phyloP scores from a whole-genome alignment of 1,140 invertebrate species.

The Drosophila insularis region DNA sequence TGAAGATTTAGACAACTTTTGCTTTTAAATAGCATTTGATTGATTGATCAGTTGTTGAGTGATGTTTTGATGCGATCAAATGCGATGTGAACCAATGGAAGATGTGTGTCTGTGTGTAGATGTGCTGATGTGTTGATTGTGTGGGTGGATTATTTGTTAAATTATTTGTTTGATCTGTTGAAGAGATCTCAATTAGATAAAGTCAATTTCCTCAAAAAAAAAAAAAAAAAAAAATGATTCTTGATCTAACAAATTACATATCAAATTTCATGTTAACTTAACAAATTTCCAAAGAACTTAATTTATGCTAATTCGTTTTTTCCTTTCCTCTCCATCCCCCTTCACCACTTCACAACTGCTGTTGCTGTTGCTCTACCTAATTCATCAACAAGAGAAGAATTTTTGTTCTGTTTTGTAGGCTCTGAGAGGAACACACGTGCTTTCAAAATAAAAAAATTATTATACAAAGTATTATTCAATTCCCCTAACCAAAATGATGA shows the following conservation, averaged over 20 bases:
- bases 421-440: slow-evolving; percentile 26
- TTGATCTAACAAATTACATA: slow-evolving; percentile 41
- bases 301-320: slow-evolving; percentile 47
- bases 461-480: slow-evolving; percentile 23
- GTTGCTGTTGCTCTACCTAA: slow-evolving; percentile 26
- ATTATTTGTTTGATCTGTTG: slow-evolving; percentile 32
- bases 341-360: neutral
- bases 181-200: slow-evolving; percentile 65
- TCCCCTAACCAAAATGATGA: slow-evolving; percentile 37
- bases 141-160: slow-evolving; percentile 35
- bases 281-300: slow-evolving; percentile 31
- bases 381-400: slow-evolving; percentile 30
- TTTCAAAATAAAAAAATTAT: slow-evolving; percentile 4
- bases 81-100: no score
- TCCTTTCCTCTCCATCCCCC: slow-evolving; percentile 7
- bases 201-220: slow-evolving; percentile 29
- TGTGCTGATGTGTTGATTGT: slow-evolving; percentile 27
- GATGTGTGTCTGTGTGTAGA: slow-evolving; percentile 1
- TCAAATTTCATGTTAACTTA: slow-evolving; percentile 41
- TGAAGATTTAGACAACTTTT: slow-evolving; percentile 49
- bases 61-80: slow-evolving; percentile 35
- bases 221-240: no score
- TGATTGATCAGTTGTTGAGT: slow-evolving; percentile 44
- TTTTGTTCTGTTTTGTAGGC: neutral
- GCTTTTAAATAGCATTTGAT: slow-evolving; percentile 60